These are phyloP conservation scores for Amphipoea lucens DNA, from an alignment of 2,888 invertebrate species.

Conservation along the genomic window DNA sequence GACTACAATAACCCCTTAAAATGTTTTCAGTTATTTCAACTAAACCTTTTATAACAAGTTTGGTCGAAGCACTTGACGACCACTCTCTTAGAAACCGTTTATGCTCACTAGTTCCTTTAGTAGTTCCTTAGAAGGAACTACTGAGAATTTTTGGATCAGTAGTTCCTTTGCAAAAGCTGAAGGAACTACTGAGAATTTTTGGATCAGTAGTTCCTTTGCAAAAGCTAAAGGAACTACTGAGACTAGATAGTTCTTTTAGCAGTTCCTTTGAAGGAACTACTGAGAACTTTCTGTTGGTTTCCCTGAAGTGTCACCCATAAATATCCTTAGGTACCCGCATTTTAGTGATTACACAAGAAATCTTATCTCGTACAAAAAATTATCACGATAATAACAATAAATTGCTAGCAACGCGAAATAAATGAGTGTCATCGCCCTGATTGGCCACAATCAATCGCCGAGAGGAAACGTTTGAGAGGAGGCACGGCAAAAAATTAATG, in stretches of 20 bases:
- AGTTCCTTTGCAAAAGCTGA: no score
- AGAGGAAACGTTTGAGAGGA: conserved; percentile 72
- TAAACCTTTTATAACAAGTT: neutral
- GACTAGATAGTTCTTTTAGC: no score
- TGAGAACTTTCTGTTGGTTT: no score
- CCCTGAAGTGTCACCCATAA: neutral
- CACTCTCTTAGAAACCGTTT: no score
- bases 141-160: no score
- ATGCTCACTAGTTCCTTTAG: no score
- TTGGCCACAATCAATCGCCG: conserved; percentile 82
- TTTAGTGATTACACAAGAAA: neutral
- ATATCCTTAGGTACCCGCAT: no score
- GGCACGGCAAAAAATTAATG: conserved; percentile 82
- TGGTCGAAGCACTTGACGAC: neutral
- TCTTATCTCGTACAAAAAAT: conserved; percentile 38
- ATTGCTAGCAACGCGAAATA: conserved; percentile 71
- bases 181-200: no score
- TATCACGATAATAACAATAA: conserved; percentile 68
- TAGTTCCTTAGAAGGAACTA: no score
- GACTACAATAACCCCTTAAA: neutral
- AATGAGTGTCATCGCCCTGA: conserved; percentile 78
- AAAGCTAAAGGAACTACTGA: no score
- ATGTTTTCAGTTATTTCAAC: neutral
- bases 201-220: no score
- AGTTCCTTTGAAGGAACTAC: no score